phyloP scores from a whole-genome alignment of 2,888 invertebrate species.

The Apodemia hepburni region DNA sequence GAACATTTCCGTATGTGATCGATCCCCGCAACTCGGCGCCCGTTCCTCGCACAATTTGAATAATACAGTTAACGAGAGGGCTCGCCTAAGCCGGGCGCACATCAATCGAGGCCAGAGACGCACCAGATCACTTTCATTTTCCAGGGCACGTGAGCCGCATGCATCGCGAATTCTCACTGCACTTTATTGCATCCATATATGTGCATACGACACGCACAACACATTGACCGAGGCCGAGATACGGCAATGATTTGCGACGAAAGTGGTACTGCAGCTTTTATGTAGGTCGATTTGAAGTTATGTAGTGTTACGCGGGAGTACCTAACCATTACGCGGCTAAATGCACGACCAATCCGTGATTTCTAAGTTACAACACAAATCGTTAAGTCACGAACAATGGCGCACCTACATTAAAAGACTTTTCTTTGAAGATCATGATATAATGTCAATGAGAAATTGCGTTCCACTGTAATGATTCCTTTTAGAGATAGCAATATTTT shows the following conservation, averaged over 20 bases:
- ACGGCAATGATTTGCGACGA: conserved; percentile 77
- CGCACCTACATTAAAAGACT: conserved; percentile 10
- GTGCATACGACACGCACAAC: conserved; percentile 74
- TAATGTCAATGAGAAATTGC: background rate
- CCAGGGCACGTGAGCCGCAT: conserved; percentile 69
- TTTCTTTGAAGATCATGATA: conserved; percentile 12
- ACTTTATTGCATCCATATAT: conserved; percentile 76
- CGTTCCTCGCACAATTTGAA: conserved; percentile 61
- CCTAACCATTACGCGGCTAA: conserved; percentile 19
- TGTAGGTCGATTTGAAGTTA: conserved; percentile 68
- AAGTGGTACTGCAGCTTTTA: conserved; percentile 79
- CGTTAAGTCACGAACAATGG: conserved; percentile 15
- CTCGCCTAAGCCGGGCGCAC: conserved; percentile 59
- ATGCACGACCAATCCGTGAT: conserved; percentile 19
- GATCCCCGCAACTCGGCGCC: conserved; percentile 41
- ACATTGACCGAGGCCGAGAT: conserved; percentile 78
- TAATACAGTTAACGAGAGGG: conserved; percentile 67
- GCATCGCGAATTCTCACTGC: conserved; percentile 67
- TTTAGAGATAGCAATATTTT: background rate
- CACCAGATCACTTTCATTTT: conserved; percentile 76
- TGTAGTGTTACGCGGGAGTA: conserved; percentile 58
- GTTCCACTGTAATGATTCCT: background rate
- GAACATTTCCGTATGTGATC: conserved; percentile 46
- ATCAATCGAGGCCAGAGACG: conserved; percentile 72
- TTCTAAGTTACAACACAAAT: conserved; percentile 2